Evolutionary conservation across 1,140 invertebrate genomes (phyloP).

Genomic region (Drosophila insularis): DNA sequence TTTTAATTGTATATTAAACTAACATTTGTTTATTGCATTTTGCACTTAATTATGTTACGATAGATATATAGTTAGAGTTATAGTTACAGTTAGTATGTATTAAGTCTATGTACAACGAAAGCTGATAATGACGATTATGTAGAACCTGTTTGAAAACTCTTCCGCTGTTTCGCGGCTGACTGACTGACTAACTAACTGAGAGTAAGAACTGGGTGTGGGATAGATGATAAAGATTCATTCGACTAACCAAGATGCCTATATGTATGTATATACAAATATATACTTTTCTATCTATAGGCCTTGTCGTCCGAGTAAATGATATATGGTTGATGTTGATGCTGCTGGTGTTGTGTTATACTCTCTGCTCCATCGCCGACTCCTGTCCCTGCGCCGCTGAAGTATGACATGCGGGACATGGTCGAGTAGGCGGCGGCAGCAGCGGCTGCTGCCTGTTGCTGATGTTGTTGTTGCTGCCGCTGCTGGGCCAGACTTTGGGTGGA

Average conservation of each 20-base stretch:
- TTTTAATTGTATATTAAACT: conserved; percentile 49
- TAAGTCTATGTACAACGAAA: conserved; percentile 75
- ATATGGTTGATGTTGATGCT: conserved; percentile 74
- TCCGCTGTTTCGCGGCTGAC: conserved; percentile 58
- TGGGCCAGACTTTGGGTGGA: conserved; percentile 84
- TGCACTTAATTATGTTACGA: conserved; percentile 68
- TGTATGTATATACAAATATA: no score
- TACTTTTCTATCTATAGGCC: conserved; percentile 78
- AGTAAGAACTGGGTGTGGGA: conserved; percentile 16
- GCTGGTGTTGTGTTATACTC: conserved; percentile 59
- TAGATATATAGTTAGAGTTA: conserved; percentile 69
- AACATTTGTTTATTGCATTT: conserved; percentile 67
- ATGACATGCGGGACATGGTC: conserved; percentile 81
- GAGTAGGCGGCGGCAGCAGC: conserved; percentile 80
- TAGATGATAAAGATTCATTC: conserved; percentile 35
- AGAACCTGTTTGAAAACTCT: conserved; percentile 70
- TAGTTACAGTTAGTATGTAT: conserved; percentile 68
- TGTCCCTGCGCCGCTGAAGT: conserved; percentile 68
- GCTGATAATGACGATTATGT: conserved; percentile 71
- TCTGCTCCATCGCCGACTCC: conserved; percentile 57
- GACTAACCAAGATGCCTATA: conserved; percentile 6
- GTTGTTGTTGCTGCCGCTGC: conserved; percentile 83
- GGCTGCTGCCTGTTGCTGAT: conserved; percentile 82
- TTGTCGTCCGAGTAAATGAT: conserved; percentile 82
- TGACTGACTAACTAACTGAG: conserved; percentile 56